These are phyloP conservation scores for Rutpela maculata DNA, from an alignment of 2,888 invertebrate genomes.

Conservation along the genomic window DNA sequence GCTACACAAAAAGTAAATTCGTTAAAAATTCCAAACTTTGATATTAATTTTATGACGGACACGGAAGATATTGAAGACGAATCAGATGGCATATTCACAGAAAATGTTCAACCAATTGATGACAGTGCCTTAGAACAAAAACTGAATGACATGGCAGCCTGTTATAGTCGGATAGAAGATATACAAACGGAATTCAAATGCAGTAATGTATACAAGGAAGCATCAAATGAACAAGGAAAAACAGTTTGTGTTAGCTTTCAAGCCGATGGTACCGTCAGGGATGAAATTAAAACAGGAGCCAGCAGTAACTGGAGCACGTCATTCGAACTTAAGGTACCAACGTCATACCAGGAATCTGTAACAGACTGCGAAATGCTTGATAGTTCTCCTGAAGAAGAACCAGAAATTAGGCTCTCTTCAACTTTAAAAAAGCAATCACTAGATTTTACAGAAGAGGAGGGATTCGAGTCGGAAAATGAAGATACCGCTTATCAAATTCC, in stretches of 20 bases:
- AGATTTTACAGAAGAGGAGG: conserved; percentile 61
- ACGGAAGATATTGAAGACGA: conserved; percentile 72
- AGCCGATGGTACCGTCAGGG: conserved; percentile 50
- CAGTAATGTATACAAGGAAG: conserved; percentile 19
- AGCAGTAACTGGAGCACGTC: neutral
- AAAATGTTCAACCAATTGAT: conserved; percentile 52
- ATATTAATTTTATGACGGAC: conserved; percentile 67
- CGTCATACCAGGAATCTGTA: conserved; percentile 65
- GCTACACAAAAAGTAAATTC: conserved; percentile 54
- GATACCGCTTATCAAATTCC: conserved; percentile 52
- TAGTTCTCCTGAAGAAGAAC: conserved; percentile 63
- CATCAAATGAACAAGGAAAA: conserved; percentile 40
- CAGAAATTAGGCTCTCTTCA: conserved; percentile 68
- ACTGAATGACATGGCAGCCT: conserved; percentile 59
- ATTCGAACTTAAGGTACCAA: neutral
- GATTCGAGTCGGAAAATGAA: conserved; percentile 54
- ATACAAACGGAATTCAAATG: conserved; percentile 43
- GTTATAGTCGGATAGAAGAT: conserved; percentile 60
- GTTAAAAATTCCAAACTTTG: conserved; percentile 59
- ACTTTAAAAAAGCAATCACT: conserved; percentile 65
- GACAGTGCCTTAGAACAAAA: conserved; percentile 57
- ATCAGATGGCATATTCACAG: conserved; percentile 56
- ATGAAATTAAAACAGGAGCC: conserved; percentile 21
- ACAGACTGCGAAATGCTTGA: conserved; percentile 76
- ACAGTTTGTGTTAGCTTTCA: conserved; percentile 61